Conservation (phyloP, 2,888 invertebrate genomes). For the Omphaloscelis lunosa region DNA sequence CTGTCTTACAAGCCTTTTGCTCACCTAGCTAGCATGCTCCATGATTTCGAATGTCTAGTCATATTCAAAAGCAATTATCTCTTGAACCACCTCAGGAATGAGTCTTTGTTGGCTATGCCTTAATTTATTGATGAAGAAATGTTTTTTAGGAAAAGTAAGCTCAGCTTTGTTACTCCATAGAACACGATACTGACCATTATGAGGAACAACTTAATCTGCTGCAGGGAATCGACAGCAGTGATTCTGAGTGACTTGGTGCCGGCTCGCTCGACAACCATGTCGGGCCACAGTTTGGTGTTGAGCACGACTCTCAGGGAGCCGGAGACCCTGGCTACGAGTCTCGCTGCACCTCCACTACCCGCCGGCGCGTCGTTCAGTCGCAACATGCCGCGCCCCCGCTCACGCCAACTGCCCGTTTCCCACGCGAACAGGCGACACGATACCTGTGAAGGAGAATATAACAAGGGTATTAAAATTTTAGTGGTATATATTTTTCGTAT, state of each 20-base stretch:
- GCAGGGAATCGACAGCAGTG: constrained; percentile 96
- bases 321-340: constrained; percentile 96
- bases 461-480: neutral
- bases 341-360: constrained; percentile 82
- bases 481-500: neutral
- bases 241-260: constrained; percentile 96
- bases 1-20: neutral
- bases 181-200: constrained; percentile 92
- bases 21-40: neutral
- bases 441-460: constrained; percentile 85
- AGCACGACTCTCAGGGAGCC: constrained; percentile 97
- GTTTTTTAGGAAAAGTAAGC: neutral
- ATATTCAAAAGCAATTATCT: constrained; percentile 1
- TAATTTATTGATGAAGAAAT: neutral
- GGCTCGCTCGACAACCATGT: constrained; percentile 97
- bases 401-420: constrained; percentile 96
- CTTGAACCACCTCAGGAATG: neutral
- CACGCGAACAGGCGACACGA: constrained; percentile 97
- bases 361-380: constrained; percentile 95
- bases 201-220: constrained; percentile 96
- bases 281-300: constrained; percentile 98
- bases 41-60: neutral
- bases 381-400: constrained; percentile 96
- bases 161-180: neutral
- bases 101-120: neutral